These are phyloP conservation scores for Pycnomerus fuliginosus DNA, from an alignment of 2,888 invertebrate species.

Conservation along the genomic window DNA sequence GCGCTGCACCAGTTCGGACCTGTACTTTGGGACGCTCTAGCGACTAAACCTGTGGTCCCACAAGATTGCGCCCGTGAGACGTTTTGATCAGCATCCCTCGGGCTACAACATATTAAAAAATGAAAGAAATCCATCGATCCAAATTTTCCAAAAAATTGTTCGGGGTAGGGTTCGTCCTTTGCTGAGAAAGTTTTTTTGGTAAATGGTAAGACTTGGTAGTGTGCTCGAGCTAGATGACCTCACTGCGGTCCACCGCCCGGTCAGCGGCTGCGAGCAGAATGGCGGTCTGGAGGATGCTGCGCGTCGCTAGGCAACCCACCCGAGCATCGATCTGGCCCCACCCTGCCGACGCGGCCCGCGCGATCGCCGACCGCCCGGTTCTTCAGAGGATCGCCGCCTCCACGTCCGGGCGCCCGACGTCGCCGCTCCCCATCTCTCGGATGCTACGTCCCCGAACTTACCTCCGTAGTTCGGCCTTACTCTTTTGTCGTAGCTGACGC, in stretches of 20 bases:
- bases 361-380: conserved; percentile 26
- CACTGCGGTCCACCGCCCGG: conserved; percentile 47
- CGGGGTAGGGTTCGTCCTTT: too few species aligned
- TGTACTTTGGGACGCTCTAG: too few species aligned
- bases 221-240: too few species aligned
- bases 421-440: conserved; percentile 12
- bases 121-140: too few species aligned
- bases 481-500: conserved; percentile 98
- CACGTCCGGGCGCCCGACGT: conserved; percentile 22
- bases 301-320: conserved; percentile 48
- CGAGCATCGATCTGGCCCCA: conserved; percentile 52
- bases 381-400: conserved; percentile 11
- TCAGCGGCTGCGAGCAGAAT: conserved; percentile 49
- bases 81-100: too few species aligned
- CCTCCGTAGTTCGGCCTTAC: conserved; percentile 99
- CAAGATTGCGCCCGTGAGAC: too few species aligned
- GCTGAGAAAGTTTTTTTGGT: too few species aligned
- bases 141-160: too few species aligned
- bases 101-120: too few species aligned
- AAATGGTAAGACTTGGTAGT: too few species aligned
- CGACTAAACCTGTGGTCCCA: too few species aligned
- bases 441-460: conserved; percentile 55
- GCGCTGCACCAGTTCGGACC: too few species aligned
- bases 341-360: conserved; percentile 49
- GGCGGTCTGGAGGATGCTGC: conserved; percentile 51